A percentile compares a stretch with the other conserved stretches of the same genome.
Conservation (phyloP, 1,140 invertebrate species). For the Atta cephalotes region DNA sequence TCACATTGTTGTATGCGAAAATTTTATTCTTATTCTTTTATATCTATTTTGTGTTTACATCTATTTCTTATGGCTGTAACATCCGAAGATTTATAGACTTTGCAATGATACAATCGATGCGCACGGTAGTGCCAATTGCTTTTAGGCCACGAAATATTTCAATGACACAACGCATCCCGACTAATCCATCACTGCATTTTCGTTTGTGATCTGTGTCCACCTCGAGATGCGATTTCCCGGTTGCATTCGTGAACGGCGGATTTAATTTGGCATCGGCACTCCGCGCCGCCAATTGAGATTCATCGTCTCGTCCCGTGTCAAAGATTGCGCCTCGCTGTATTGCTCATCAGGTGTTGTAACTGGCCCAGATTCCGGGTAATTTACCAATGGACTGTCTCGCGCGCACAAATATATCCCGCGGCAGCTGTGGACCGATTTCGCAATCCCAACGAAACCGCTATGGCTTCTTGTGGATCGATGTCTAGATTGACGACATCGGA, state of each 20-base stretch:
- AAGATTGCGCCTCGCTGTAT: slow-evolving; percentile 59
- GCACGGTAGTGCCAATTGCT: neutral
- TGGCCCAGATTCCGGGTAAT: slow-evolving; percentile 82
- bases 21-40: neutral
- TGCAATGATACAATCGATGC: neutral
- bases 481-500: slow-evolving; percentile 41
- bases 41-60: neutral
- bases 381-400: slow-evolving; percentile 78
- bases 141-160: neutral
- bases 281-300: slow-evolving; percentile 21
- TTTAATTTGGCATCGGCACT: slow-evolving; percentile 50
- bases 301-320: slow-evolving; percentile 41
- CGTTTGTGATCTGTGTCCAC: slow-evolving; percentile 16
- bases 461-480: slow-evolving; percentile 56
- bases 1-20: neutral
- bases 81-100: neutral
- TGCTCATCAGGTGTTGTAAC: slow-evolving; percentile 79
- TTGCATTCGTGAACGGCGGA: slow-evolving; percentile 23
- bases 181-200: slow-evolving; percentile 6
- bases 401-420: slow-evolving; percentile 78
- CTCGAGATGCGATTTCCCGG: neutral
- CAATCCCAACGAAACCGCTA: slow-evolving; percentile 61
- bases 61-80: neutral
- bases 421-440: slow-evolving; percentile 69
- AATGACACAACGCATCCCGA: neutral